These are phyloP conservation scores for Zaprionus bogoriensis DNA, from an alignment of 2,888 invertebrate species.

Conservation along the genomic window DNA sequence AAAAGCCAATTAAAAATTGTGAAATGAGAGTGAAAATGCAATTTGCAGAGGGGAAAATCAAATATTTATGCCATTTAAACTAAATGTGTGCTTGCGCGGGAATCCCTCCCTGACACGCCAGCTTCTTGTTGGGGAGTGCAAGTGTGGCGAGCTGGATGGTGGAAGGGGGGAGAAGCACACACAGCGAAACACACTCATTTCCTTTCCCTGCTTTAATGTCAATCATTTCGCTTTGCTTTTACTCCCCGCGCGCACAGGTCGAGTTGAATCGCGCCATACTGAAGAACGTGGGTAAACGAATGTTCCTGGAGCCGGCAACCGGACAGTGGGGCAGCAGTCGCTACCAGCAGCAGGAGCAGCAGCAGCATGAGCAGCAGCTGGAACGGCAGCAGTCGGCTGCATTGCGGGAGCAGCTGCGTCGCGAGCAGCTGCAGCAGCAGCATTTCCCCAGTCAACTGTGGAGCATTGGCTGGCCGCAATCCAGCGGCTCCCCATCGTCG, in stretches of 20 bases:
- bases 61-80: constrained; percentile 37
- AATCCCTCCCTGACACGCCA: neutral
- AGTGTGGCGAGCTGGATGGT: too few species aligned
- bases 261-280: constrained; percentile 89
- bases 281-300: constrained; percentile 90
- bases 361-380: constrained; percentile 39
- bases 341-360: constrained; percentile 42
- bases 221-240: constrained; percentile 37
- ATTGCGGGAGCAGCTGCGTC: constrained; percentile 35
- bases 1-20: constrained; percentile 39
- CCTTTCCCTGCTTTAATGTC: constrained; percentile 36
- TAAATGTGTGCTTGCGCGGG: constrained; percentile 3
- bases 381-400: constrained; percentile 41
- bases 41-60: constrained; percentile 32
- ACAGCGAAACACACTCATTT: constrained; percentile 21
- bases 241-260: constrained; percentile 80
- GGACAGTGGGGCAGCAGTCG: constrained; percentile 44
- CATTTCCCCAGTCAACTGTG: constrained; percentile 64
- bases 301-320: constrained; percentile 29
- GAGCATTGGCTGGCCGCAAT: constrained; percentile 58
- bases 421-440: constrained; percentile 58
- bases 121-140: too few species aligned
- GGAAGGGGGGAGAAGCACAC: too few species aligned
- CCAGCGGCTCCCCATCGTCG: constrained; percentile 13
- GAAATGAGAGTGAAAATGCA: constrained; percentile 17